phyloP scores from a whole-genome alignment of 2,797 vertebrate genomes.

The Microctenopoma stevenorrisi region DNA sequence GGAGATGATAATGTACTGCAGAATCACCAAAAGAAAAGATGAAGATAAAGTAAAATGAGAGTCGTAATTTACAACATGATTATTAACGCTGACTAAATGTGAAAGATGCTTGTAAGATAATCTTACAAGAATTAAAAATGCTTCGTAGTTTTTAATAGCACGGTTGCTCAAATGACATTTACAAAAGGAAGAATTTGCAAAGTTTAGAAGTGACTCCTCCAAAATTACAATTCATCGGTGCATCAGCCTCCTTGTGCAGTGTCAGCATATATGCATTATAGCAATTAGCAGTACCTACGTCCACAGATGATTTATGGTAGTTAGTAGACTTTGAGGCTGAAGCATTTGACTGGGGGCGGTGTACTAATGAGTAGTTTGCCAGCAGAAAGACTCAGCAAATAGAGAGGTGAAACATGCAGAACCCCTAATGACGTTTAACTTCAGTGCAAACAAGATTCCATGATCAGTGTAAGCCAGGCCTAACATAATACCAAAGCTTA shows the following conservation, averaged over 20 bases:
- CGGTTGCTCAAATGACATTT: no score
- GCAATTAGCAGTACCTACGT: not conserved
- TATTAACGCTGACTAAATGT: no score
- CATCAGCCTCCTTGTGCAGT: not conserved
- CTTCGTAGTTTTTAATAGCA: no score
- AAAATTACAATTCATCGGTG: constrained; percentile 1
- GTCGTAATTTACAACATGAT: no score
- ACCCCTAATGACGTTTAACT: constrained; percentile 44
- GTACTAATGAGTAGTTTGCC: constrained; percentile 58
- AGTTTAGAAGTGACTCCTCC: not conserved
- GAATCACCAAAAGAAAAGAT: no score
- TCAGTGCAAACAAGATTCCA: constrained; percentile 42
- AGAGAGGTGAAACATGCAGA: constrained; percentile 47
- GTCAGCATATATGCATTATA: not conserved
- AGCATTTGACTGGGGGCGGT: constrained; percentile 44
- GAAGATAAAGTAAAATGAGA: no score
- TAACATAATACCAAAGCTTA: constrained; percentile 14
- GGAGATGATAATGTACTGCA: not conserved
- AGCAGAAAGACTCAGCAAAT: constrained; percentile 47
- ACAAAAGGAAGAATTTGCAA: not conserved
- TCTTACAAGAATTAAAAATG: no score
- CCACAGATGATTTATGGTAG: constrained; percentile 33
- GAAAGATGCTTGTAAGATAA: no score
- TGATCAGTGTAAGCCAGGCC: constrained; percentile 23
- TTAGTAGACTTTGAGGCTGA: constrained; percentile 28